These are phyloP conservation scores for Cheiracanthium punctorium DNA, from an alignment of 2,888 invertebrate genomes.

Conservation along the genomic window DNA sequence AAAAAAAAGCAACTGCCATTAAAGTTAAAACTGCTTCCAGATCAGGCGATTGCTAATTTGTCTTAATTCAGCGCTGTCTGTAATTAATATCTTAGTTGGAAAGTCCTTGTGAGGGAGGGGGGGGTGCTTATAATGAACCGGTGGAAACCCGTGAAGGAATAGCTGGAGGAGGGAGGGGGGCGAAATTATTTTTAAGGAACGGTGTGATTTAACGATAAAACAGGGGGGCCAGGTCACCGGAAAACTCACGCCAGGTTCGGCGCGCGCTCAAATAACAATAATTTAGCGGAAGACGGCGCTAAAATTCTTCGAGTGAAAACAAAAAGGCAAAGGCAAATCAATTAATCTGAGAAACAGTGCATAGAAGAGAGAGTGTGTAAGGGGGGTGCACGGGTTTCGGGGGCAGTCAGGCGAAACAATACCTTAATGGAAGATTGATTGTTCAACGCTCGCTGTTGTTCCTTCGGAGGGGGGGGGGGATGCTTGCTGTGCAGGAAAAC, in stretches of 20 bases:
- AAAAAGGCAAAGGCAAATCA: slow-evolving; percentile 71
- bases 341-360: slow-evolving; percentile 54
- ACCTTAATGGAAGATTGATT: slow-evolving; percentile 70
- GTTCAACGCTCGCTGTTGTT: slow-evolving; percentile 65
- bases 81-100: slow-evolving; percentile 67
- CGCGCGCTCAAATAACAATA: slow-evolving; percentile 69
- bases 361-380: not conserved
- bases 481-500: slow-evolving; percentile 15
- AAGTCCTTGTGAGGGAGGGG: slow-evolving; percentile 8
- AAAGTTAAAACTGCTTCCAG: slow-evolving; percentile 62
- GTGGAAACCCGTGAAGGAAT: slow-evolving; percentile 9
- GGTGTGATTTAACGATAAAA: slow-evolving; percentile 65
- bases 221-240: slow-evolving; percentile 55
- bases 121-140: slow-evolving; percentile 50
- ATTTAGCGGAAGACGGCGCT: slow-evolving; percentile 67
- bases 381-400: slow-evolving; percentile 25
- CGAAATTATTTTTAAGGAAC: slow-evolving; percentile 55
- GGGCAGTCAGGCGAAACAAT: slow-evolving; percentile 69
- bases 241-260: slow-evolving; percentile 56
- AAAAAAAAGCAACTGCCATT: slow-evolving; percentile 41
- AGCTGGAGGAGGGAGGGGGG: slow-evolving; percentile 30
- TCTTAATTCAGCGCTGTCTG: slow-evolving; percentile 64
- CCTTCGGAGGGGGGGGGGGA: slow-evolving; percentile 22
- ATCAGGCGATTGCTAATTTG: slow-evolving; percentile 65
- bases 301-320: slow-evolving; percentile 68